Base-by-base conservation (phyloP, 1,140 invertebrate genomes). In the Tetragonula clypearis region DNA sequence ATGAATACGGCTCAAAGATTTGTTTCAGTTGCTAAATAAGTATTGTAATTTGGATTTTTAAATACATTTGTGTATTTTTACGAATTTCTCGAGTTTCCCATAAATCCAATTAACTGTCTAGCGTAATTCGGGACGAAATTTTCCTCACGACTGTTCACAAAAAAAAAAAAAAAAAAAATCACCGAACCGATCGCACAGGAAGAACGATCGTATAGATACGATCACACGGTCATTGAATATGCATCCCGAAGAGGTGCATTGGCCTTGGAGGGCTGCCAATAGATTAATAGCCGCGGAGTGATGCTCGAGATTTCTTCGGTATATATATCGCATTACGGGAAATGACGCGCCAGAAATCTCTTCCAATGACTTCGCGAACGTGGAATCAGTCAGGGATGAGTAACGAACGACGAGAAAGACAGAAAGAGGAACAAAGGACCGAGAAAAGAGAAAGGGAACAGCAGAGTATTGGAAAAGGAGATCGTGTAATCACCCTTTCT, bases 251-350 rank as follows among this genome's bases (percentile, higher is more conserved):
- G 88, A 92, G 93, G 92, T 94, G 92, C 93, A 94, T 93, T 92
- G 92, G 92, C 92, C 92, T 93, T 94, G 93, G 93, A 93, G 85
- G 89, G 79, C 84, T 88, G 93, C 94, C 93, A 92, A 94, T 94
- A 94, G 94, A 94, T 94, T 95, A 93, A 95, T 95, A 93, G 94
- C 91, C 90, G 62, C 86, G 88, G 91, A 91, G 92, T 94, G 94
- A 95, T 95, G 91, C 88, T 93, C 92, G 89, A 93, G 94, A 91
- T 94, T 94, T 93, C 87, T 85, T 88, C 55, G 82, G 88, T 85
- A 87, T 85, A 88, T 90, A 89, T 90, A 93, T 93, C 91, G 91
- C 91, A 93, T 93, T 94, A 90, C 91, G 91, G 92, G 90, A 94
- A 94, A 90, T 93, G 93, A 94, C 93, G 90, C 85, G 90, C 91